Base-by-base conservation (phyloP, 2,888 invertebrate genomes). In the Chironomus tentans region DNA sequence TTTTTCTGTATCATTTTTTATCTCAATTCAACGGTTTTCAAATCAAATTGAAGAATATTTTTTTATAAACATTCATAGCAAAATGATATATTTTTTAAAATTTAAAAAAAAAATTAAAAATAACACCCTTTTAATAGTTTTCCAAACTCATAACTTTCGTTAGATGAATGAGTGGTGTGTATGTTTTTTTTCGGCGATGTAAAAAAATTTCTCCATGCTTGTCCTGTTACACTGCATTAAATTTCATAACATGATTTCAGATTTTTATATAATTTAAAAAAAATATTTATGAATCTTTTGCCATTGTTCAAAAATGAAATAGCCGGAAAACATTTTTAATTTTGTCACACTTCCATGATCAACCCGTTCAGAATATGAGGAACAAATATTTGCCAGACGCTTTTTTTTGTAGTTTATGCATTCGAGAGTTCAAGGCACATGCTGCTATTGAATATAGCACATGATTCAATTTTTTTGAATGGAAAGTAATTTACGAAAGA, bases 271-370 rank as follows among this genome's bases (percentile, higher is more conserved):
- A 38, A 38, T 38, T 21, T 10, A 22, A 65, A 65, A 22, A 65
- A 24, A 47, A 70, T 46, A 70, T 70, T 70, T 70, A 70, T 70
- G 47, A 56, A 56, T 56, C 56, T 56, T 18, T 18, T 38, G 21
- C 47, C 15, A 46, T 46, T 38, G 47, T 21, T 38, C 6, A 28
- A 15, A 46, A 38, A 46, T 47, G 22, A 70, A 70, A 70, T 70
- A 21, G 47, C 70, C 70, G 70, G 70, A 70, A 70, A 70, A 46
- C 47, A 70, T 70, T 70, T 70, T 70, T 70, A 70, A 70, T 70
- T 70, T 70, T 70, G 70, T 70, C 70, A 70, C 70, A 70, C 70
- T 70, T 70, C 48, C 21, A 21, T 70, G 70, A 70, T 70, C 47
- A 70, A 70, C 70, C 70, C 70, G 70, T 70, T 70, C n/a, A 65